phyloP scores from a whole-genome alignment of 2,888 invertebrate genomes.

The Chorisops tibialis region DNA sequence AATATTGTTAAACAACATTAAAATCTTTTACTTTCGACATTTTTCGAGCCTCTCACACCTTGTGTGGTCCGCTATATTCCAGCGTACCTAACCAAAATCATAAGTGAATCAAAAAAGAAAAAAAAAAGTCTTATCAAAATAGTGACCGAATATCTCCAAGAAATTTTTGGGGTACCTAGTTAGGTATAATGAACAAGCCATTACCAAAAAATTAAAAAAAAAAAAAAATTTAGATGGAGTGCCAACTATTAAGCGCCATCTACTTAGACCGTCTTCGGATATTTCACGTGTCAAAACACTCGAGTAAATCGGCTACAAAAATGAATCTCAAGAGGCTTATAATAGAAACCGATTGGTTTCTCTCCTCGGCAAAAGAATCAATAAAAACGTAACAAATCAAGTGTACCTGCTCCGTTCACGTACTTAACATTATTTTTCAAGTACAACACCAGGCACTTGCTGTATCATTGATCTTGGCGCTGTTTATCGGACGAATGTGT shows the following conservation, averaged over 20 bases:
- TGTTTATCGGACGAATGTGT: no score
- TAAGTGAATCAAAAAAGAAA: no score
- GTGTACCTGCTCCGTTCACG: constrained; percentile 10
- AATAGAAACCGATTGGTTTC: constrained; percentile 25
- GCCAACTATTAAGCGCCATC: constrained; percentile 24
- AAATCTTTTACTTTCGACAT: constrained; percentile 13
- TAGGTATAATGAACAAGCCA: no score
- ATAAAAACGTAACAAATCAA: constrained; percentile 19
- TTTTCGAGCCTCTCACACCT: neutral
- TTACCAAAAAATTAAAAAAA: neutral
- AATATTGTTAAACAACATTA: constrained; percentile 8
- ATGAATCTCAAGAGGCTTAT: constrained; percentile 17
- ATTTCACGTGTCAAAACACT: constrained; percentile 22
- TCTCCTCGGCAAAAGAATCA: constrained; percentile 7
- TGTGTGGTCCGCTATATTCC: constrained; percentile 19
- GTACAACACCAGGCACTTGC: neutral
- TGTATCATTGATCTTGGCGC: neutral
- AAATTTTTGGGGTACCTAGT: no score
- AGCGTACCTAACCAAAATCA: no score
- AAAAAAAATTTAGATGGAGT: constrained; percentile 8
- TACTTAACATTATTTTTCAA: constrained; percentile 20
- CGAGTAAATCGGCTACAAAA: constrained; percentile 16
- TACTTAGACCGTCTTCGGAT: neutral
- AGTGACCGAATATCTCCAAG: no score
- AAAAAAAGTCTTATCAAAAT: no score